Evolutionary conservation across 92 coral and sea anemone genomes (phyloP).

Genomic region (Diadumene lineata): DNA sequence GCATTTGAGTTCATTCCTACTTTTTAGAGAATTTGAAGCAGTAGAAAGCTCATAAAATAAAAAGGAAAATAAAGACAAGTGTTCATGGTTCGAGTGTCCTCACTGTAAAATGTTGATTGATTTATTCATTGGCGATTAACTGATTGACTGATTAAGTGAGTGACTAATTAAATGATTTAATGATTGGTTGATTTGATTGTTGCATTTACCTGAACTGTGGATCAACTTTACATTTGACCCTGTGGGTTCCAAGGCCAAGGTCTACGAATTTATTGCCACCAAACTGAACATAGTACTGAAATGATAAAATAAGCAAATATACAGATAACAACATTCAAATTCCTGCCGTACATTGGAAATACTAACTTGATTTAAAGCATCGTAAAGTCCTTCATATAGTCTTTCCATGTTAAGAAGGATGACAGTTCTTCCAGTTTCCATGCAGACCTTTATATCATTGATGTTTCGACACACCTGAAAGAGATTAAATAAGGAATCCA

Average conservation of each 20-base stretch:
- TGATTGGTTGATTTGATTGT: no score
- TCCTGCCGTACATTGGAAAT: no score
- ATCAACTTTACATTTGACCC: constrained; percentile 81
- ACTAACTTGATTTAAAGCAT: constrained; percentile 78
- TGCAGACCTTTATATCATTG: constrained; percentile 90
- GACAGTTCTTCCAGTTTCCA: constrained; percentile 89
- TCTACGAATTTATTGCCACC: constrained; percentile 89
- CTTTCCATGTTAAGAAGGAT: constrained; percentile 73
- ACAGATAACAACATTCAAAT: no score
- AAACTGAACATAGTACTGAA: constrained; percentile 75
- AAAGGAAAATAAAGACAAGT: no score
- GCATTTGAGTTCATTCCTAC: not conserved
- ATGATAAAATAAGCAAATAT: not conserved
- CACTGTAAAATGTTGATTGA: no score
- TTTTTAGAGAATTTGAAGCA: no score
- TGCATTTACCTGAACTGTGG: constrained; percentile 62
- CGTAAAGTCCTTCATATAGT: constrained; percentile 70
- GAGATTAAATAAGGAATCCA: not conserved
- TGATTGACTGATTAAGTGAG: no score
- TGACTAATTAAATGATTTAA: no score
- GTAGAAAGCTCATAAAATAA: no score
- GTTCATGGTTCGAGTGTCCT: no score
- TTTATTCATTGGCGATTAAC: no score
- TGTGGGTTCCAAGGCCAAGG: constrained; percentile 89
- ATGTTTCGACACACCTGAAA: constrained; percentile 84